phyloP scores from a whole-genome alignment of 2,888 invertebrate species.

The Parochlus steinenii region DNA sequence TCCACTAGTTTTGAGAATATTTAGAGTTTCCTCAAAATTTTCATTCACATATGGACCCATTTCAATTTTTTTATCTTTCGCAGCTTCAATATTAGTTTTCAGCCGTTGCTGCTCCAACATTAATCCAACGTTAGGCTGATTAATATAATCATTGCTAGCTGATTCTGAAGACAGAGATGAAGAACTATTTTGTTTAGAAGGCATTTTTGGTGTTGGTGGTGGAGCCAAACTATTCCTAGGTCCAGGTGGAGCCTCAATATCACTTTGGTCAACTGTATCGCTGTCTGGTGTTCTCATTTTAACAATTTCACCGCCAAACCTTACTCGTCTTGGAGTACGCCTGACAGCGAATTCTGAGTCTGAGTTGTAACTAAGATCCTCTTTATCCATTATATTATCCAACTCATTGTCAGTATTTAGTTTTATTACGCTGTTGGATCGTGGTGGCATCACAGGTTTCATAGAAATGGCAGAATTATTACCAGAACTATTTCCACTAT shows the following conservation, averaged over 20 bases:
- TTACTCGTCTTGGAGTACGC: conserved; percentile 54
- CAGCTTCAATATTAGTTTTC: conserved; percentile 6
- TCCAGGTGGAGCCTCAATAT: conserved; percentile 27
- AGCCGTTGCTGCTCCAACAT: conserved; percentile 3
- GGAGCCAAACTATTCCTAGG: conserved; percentile 15
- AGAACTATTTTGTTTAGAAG: conserved; percentile 6
- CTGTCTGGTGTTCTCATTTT: conserved; percentile 75
- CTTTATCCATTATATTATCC: conserved; percentile 35
- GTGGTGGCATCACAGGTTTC: too few relatives aligned
- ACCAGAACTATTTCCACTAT: too few relatives aligned
- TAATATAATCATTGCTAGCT: conserved; percentile 10
- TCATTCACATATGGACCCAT: not conserved
- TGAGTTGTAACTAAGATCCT: too few relatives aligned
- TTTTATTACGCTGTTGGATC: too few relatives aligned
- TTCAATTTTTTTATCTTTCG: conserved; percentile 7
- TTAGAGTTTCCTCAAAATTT: too few relatives aligned
- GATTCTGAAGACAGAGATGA: conserved; percentile 9
- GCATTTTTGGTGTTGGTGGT: conserved; percentile 7
- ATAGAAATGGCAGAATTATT: too few relatives aligned
- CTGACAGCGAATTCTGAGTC: conserved; percentile 21
- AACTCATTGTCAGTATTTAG: conserved; percentile 41
- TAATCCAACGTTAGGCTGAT: conserved; percentile 9
- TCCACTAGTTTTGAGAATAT: too few relatives aligned
- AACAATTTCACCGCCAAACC: conserved; percentile 74
- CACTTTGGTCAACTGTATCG: conserved; percentile 46